phyloP scores from a whole-genome alignment of 2,113 vertebrate genomes.

The Sebastes fasciatus region DNA sequence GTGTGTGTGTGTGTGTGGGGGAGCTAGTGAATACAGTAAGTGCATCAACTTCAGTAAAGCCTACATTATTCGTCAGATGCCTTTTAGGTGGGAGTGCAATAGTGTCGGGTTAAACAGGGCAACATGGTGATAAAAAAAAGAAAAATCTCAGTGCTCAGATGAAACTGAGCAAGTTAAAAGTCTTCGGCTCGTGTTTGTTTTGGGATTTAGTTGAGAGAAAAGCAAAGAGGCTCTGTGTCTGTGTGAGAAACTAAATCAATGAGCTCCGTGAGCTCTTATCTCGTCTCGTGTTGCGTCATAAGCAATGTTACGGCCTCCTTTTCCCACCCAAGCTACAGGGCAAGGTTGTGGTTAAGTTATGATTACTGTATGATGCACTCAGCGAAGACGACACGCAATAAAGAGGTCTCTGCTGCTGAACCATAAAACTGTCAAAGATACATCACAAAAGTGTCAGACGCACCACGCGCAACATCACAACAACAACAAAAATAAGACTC shows the following conservation, averaged over 20 bases:
- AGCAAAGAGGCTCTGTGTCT: constrained; percentile 5
- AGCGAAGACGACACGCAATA: constrained; percentile 61
- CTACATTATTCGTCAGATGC: constrained; percentile 8
- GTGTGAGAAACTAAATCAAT: constrained; percentile 34
- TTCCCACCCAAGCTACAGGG: constrained; percentile 44
- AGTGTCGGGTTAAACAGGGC: neutral
- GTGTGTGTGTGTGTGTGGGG: neutral
- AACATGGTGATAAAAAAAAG: neutral
- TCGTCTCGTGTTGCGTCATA: constrained; percentile 48
- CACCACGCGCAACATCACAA: constrained; percentile 43
- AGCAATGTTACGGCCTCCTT: constrained; percentile 28
- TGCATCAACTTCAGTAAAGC: constrained; percentile 30
- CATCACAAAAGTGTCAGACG: constrained; percentile 69
- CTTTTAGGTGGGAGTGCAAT: neutral
- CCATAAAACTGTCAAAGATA: constrained; percentile 78
- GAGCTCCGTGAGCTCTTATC: constrained; percentile 37
- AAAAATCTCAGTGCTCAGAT: neutral
- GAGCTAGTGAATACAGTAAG: constrained; percentile 1
- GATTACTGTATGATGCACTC: constrained; percentile 75
- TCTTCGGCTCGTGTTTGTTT: constrained; percentile 14
- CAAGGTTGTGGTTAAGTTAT: constrained; percentile 78
- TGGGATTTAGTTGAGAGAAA: constrained; percentile 6
- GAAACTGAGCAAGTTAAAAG: constrained; percentile 18
- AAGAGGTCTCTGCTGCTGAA: constrained; percentile 68
- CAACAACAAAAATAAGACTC: constrained; percentile 31